Evolutionary conservation across 1,140 invertebrate species (phyloP), one percentile per base, ranked within the genome.

Genomic region (Drosophila tani): DNA sequence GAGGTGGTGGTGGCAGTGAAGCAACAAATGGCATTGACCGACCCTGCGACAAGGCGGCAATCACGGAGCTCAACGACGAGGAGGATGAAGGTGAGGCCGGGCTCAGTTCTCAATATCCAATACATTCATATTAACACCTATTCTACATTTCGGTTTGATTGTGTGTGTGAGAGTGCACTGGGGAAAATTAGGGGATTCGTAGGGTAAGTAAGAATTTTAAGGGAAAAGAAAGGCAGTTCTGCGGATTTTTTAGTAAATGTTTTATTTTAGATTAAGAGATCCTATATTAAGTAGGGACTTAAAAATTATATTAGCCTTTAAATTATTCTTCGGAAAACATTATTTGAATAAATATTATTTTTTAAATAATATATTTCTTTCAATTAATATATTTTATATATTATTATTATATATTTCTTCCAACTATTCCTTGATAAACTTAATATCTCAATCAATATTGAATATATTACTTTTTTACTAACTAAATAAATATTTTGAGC

Each of bases 21-120:
- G 78, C 78, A 88, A 90, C 85, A 90, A 88, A 90, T 90, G 86
- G 85, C 66, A 59, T 76, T 51, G 76, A 86, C 51, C 82, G 82
- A 35, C 71, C 80, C 50, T 92, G 76, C 76, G 87, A 91, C 76
- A 92, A 92, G 69, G 91, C 91, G 66, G 84, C 91, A 76, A 78
- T 83, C 69, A 62, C 82, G 35, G 91, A 92, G 68, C 50, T 91
- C 64, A 83, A 92, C 64, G 91, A 92, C 60, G 83, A 84, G 50
- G 90, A 91, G 73, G 91, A 92, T 32, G 91, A 92, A 92, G 91
- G 91, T 92, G 75, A 91, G 91, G 65, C 68, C 55, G 11, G 17
- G 81, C 45, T 56, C 49, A 67, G 74, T 84, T 62, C 47, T 21
- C 43, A 35, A 60, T 66, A 65, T 45, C 60, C 43, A 66, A 63